Conservation (phyloP, 2,797 vertebrate species). For the Selene dorsalis region DNA sequence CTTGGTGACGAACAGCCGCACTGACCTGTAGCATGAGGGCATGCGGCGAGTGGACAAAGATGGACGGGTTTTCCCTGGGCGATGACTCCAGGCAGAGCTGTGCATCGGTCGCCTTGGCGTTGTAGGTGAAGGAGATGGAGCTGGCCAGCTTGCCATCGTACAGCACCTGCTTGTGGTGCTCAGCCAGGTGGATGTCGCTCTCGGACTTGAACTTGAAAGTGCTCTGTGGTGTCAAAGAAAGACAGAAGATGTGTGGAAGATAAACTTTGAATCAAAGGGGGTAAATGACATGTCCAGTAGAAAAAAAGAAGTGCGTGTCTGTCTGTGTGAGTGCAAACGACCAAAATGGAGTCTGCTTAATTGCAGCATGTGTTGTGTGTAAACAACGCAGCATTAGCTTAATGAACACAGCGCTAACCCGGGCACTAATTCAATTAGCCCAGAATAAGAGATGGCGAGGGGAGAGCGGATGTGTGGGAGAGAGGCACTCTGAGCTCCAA, state of each 20-base stretch:
- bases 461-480: conserved; percentile 52
- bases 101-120: conserved; percentile 96
- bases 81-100: conserved; percentile 97
- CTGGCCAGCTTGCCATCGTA: conserved; percentile 96
- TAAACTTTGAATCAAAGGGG: conserved; percentile 1
- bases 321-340: conserved; percentile 40
- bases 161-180: conserved; percentile 96
- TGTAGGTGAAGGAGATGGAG: conserved; percentile 97
- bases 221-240: conserved; percentile 81
- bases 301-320: neutral
- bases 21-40: conserved; percentile 96
- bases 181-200: conserved; percentile 97
- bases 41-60: conserved; percentile 97
- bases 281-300: conserved; percentile 24
- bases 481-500: conserved; percentile 53
- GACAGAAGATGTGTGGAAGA: neutral
- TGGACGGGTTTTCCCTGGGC: conserved; percentile 95
- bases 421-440: conserved; percentile 78
- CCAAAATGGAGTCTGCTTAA: conserved; percentile 74
- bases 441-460: conserved; percentile 66
- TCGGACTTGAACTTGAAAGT: conserved; percentile 98
- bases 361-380: conserved; percentile 70
- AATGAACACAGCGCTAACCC: conserved; percentile 78
- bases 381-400: conserved; percentile 78
- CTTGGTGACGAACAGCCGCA: neutral